Evolutionary conservation across 2,113 vertebrate genomes (phyloP).

Genomic region (Chelonoidis abingdonii): DNA sequence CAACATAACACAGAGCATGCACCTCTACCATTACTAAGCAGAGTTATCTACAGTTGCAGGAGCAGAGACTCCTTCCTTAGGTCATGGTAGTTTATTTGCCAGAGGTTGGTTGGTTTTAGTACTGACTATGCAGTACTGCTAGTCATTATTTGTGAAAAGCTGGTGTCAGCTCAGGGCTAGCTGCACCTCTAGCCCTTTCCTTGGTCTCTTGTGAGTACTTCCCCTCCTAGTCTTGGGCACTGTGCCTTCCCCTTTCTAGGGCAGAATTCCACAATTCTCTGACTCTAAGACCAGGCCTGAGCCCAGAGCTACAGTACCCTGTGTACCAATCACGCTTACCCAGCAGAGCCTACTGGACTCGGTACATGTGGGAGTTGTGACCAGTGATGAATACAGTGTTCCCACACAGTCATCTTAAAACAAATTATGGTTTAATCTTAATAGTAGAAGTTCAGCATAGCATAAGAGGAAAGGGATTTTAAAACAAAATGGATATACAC

Average conservation of each 20-base stretch:
- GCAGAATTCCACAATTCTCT: background rate
- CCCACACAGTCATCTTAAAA: background rate
- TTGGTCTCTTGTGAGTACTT: background rate
- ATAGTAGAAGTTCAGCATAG: background rate
- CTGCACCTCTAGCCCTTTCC: too few relatives aligned
- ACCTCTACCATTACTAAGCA: background rate
- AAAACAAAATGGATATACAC: background rate
- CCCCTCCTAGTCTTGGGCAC: background rate
- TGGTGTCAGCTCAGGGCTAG: too few relatives aligned
- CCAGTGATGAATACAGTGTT: background rate
- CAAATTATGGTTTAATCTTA: background rate
- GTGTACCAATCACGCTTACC: background rate
- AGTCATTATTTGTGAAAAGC: too few relatives aligned
- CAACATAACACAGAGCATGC: background rate
- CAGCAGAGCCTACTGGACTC: background rate
- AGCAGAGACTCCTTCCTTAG: too few relatives aligned
- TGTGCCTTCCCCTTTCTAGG: background rate
- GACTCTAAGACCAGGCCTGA: background rate
- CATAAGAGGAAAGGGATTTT: background rate
- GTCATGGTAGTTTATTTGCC: too few relatives aligned
- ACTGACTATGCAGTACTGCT: too few relatives aligned
- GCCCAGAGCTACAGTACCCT: background rate
- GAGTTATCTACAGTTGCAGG: too few relatives aligned
- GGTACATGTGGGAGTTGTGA: background rate
- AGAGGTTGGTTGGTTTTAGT: too few relatives aligned